Evolutionary conservation across 2,113 vertebrate genomes (phyloP), one percentile per base, ranked within the genome.

Genomic region (Centropus unirufus): DNA sequence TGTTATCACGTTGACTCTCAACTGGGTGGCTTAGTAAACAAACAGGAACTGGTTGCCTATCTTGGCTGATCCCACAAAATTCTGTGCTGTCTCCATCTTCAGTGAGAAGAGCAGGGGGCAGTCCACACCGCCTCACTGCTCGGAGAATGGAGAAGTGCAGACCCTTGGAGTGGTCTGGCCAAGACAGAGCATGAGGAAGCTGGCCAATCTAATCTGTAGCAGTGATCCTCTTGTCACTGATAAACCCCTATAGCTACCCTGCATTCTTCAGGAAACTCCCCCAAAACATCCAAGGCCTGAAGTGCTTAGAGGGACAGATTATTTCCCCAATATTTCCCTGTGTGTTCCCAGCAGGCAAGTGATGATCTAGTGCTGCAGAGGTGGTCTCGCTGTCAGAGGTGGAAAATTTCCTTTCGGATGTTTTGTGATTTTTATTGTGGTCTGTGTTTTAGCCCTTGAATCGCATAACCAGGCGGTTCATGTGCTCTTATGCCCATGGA

Each of bases 121-220:
- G 9, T 51, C 29, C 2, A 1, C 70, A 26, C 46, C 12, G 6
- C 10, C 5, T 30, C 20, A 4, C 40, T 2, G 0, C 18, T 47
- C 6, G 10, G 66, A 61, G 20, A 77, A 32, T 18, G 24, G 36
- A 69, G 21, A 51, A 68, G 14, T 51, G 39, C 22, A 12, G 27
- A 21, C 26, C 34, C 24, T 51, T 27, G 22, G 51, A 46, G 27
- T 52, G 55, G 55, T 19, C 54, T 32, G 54, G 44, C 23, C 36
- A 32, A 64, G 40, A 13, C 13, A 17, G 54, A 81, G 61, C 11
- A 5, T 2, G 7, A 36, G 32, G 59, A 87, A 73, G 66, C 32
- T 58, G 58, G 13, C 42, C 42, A 26, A 29, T 68, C 61, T 54
- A 5, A 21, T 46, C 17, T 39, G 29, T 46, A 26, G 21, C 29